phyloP scores from a whole-genome alignment of 2,113 vertebrate genomes.

The Salvelinus sp. region DNA sequence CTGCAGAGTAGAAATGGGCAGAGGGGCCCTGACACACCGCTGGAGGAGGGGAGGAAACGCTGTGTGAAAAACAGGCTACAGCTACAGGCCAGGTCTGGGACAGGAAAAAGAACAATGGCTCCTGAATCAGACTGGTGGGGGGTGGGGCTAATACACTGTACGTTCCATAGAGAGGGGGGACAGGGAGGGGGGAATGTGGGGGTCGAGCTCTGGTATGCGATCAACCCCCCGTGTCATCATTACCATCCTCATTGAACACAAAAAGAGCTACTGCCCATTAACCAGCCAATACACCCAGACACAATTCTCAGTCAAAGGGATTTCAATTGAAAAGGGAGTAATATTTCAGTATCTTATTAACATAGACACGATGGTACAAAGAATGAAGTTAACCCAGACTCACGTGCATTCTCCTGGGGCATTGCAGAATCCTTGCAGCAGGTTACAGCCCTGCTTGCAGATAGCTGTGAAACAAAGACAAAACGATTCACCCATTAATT shows the following conservation, averaged over 20 bases:
- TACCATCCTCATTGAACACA: constrained; percentile 41
- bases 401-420: constrained; percentile 91
- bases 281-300: constrained; percentile 21
- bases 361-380: too few relatives aligned
- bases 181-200: background rate
- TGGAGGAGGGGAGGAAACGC: constrained; percentile 55
- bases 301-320: background rate
- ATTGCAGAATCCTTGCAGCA: constrained; percentile 81
- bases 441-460: constrained; percentile 91
- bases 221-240: constrained; percentile 14
- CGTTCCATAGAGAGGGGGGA: constrained; percentile 1
- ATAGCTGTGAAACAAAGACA: constrained; percentile 74
- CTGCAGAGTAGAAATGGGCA: constrained; percentile 50
- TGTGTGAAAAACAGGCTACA: constrained; percentile 59
- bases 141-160: background rate
- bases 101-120: constrained; percentile 72
- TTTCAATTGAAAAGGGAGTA: too few relatives aligned
- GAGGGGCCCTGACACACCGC: constrained; percentile 45
- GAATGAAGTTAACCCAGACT: constrained; percentile 55
- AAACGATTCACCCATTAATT: background rate
- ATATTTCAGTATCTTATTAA: too few relatives aligned
- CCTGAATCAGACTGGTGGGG: constrained; percentile 40
- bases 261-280: background rate
- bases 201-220: background rate
- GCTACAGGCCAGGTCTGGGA: constrained; percentile 53